Evolutionary conservation across 53 echinoderm and acorn worm species (phyloP), one percentile per base, ranked within the genome.

Genomic region (Crossaster papposus): DNA sequence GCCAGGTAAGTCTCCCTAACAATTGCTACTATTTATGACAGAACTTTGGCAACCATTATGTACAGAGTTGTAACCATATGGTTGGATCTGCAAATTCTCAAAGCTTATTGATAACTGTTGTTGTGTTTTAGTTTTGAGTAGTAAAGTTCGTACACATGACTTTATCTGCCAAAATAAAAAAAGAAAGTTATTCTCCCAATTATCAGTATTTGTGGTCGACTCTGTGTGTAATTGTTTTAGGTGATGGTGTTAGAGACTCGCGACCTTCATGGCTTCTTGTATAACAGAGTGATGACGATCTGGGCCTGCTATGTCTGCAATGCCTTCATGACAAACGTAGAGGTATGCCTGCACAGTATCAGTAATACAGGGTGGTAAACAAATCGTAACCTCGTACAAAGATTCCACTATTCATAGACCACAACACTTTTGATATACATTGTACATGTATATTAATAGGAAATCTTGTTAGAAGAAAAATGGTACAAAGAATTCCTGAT

Each of bases 231-330:
- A 8, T 1, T 36, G 14, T 18, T 22, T 34, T 10, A 74, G 75
- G 33, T 74, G 3, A 17, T 17, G 9, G 2, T 58, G 0, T 37
- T 80, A 32, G 80, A 80, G 58, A 1, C 2, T 22, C 30, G 29
- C 23, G 80, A 80, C 4, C 80, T 80, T 22, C 80, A 80, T 9
- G 80, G 80, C 6, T 80, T 80, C 24, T n/a, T 80, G 10, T n/a
- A 30, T 50, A 4, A 14, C 80, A 80, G 32, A 55, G 80, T 80
- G 58, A 17, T 80, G 55, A 31, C 30, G 2, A 12, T 15, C 15
- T 54, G 31, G 15, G 17, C 20, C 55, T 80, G 80, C 80, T 37
- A 50, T 32, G 13, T 80, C 6, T 80, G 80, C 80, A n/a, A 35
- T 36, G n/a, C 3, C 2, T n/a, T 68, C 28, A 24, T 68, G 68